Conservation (phyloP, 2,888 invertebrate species). For the Andrena trimmerana region DNA sequence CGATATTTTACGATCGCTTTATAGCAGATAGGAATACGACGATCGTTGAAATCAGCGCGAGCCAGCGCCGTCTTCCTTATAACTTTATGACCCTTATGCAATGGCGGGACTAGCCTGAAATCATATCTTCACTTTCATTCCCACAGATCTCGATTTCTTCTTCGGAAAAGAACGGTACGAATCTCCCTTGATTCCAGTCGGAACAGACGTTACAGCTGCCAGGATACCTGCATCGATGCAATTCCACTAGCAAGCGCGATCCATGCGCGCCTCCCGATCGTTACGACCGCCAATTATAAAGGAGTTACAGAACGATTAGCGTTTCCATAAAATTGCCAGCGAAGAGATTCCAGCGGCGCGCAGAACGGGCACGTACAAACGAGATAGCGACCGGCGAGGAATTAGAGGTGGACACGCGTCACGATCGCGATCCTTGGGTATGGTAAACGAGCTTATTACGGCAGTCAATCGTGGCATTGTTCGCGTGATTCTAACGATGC, state of each 20-base stretch:
- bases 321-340: slow-evolving; percentile 8
- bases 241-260: too few relatives aligned
- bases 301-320: slow-evolving; percentile 33
- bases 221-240: too few relatives aligned
- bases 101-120: slow-evolving; percentile 56
- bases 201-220: background rate
- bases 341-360: background rate
- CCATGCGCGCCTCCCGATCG: too few relatives aligned
- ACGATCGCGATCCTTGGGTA: slow-evolving; percentile 48
- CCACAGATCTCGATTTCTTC: background rate
- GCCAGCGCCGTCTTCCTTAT: slow-evolving; percentile 64
- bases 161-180: slow-evolving; percentile 1
- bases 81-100: slow-evolving; percentile 69
- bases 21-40: slow-evolving; percentile 65
- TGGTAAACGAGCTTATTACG: slow-evolving; percentile 67
- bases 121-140: slow-evolving; percentile 9
- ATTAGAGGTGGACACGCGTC: slow-evolving; percentile 48
- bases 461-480: slow-evolving; percentile 70
- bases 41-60: slow-evolving; percentile 69
- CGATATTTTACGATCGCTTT: slow-evolving; percentile 67
- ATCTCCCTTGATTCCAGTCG: background rate
- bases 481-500: slow-evolving; percentile 63
- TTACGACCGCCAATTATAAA: slow-evolving; percentile 17
- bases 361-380: slow-evolving; percentile 30
- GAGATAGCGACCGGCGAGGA: slow-evolving; percentile 32